phyloP scores from a whole-genome alignment of 2,888 invertebrate genomes.

The Phengaris arion region DNA sequence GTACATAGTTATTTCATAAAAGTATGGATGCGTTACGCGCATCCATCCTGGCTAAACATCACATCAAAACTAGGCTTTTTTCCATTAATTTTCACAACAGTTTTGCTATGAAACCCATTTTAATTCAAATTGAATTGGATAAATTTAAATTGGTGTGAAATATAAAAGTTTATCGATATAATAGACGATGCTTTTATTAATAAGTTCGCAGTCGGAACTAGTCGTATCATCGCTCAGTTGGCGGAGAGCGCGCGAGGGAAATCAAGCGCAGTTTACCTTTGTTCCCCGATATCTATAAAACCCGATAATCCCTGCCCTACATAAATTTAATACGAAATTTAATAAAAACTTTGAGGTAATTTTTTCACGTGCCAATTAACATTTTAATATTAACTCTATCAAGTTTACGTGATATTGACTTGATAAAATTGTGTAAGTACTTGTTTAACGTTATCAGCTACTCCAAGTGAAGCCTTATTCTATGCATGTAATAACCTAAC shows the following conservation, averaged over 20 bases:
- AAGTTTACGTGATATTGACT: neutral
- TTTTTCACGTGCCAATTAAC: slow-evolving; percentile 11
- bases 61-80: no score
- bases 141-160: neutral
- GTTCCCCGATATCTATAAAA: slow-evolving; percentile 38
- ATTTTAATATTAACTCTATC: neutral
- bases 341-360: neutral
- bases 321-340: slow-evolving; percentile 10
- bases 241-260: slow-evolving; percentile 47
- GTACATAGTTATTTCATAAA: no score
- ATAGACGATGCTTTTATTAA: slow-evolving; percentile 38
- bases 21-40: no score
- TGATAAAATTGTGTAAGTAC: neutral
- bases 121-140: slow-evolving; percentile 1
- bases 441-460: neutral
- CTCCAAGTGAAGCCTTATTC: neutral
- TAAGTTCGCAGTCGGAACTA: slow-evolving; percentile 39
- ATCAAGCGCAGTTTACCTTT: slow-evolving; percentile 47
- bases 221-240: slow-evolving; percentile 45
- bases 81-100: neutral
- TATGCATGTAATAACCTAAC: no score
- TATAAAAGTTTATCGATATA: slow-evolving; percentile 11
- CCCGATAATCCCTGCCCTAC: slow-evolving; percentile 19
- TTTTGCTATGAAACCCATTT: neutral
- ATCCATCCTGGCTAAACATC: no score